Percentiles rank a stretch among this genome's conserved stretches.
Conservation (phyloP, 2,888 invertebrate species). For the Petrophora chlorosata region DNA sequence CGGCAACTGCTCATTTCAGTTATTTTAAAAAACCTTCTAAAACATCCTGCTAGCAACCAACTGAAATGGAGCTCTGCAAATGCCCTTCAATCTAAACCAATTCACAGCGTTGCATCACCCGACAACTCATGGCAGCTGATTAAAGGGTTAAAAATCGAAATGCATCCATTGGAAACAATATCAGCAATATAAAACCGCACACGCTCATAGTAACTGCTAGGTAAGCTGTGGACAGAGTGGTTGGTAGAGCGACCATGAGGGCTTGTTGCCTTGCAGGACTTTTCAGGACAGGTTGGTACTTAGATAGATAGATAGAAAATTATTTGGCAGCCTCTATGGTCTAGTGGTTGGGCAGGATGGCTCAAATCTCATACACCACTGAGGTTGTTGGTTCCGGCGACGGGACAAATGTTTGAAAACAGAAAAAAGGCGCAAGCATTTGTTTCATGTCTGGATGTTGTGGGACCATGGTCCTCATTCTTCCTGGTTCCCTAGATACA, state of each 20-base stretch:
- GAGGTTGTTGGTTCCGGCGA: too few relatives aligned
- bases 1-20: background rate
- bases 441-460: too few relatives aligned
- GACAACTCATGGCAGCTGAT: background rate
- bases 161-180: constrained; percentile 29
- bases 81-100: constrained; percentile 9
- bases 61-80: background rate
- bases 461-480: too few relatives aligned
- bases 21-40: background rate
- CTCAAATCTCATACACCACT: too few relatives aligned
- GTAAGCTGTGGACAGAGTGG: constrained; percentile 5
- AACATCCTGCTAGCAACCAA: background rate
- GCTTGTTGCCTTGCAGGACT: constrained; percentile 16
- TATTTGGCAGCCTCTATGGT: too few relatives aligned
- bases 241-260: background rate
- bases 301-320: background rate
- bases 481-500: too few relatives aligned
- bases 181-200: constrained; percentile 30
- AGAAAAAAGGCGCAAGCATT: too few relatives aligned
- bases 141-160: constrained; percentile 27
- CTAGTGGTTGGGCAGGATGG: too few relatives aligned
- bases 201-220: constrained; percentile 9
- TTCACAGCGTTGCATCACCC: constrained; percentile 5
- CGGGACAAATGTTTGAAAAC: too few relatives aligned
- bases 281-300: too few relatives aligned